phyloP scores from a whole-genome alignment of 2,888 invertebrate species.

The Halictus quadricinctus region DNA sequence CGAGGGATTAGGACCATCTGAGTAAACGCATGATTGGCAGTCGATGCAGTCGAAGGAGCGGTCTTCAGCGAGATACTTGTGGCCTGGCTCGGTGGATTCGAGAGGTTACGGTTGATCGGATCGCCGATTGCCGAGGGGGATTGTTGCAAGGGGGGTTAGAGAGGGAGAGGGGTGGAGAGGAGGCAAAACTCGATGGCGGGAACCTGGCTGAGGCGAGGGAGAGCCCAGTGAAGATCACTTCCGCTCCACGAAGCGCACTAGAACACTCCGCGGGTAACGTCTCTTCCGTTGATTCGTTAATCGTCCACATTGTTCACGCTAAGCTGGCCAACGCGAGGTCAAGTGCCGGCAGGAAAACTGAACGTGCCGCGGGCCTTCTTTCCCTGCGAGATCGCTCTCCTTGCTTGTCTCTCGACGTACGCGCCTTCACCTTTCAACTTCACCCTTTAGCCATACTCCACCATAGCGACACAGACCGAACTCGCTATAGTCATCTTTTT shows the following conservation, averaged over 20 bases:
- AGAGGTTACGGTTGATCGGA: constrained; percentile 78
- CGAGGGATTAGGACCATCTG: constrained; percentile 77
- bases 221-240: constrained; percentile 65
- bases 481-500: neutral
- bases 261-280: constrained; percentile 63
- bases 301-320: constrained; percentile 61
- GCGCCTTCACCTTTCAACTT: neutral
- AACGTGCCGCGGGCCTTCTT: constrained; percentile 28
- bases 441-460: neutral
- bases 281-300: constrained; percentile 65
- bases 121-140: constrained; percentile 73
- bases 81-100: constrained; percentile 74
- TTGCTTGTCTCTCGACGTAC: neutral
- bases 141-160: constrained; percentile 39
- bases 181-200: constrained; percentile 60
- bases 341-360: constrained; percentile 38
- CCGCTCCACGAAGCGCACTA: constrained; percentile 71
- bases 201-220: constrained; percentile 44
- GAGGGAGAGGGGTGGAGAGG: constrained; percentile 26
- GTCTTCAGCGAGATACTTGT: constrained; percentile 76
- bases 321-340: constrained; percentile 51
- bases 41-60: constrained; percentile 72
- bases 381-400: neutral
- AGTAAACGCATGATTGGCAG: constrained; percentile 79
- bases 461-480: neutral